These are phyloP conservation scores for Lateolabrax maculatus DNA, from an alignment of 2,797 vertebrate species.

Conservation along the genomic window DNA sequence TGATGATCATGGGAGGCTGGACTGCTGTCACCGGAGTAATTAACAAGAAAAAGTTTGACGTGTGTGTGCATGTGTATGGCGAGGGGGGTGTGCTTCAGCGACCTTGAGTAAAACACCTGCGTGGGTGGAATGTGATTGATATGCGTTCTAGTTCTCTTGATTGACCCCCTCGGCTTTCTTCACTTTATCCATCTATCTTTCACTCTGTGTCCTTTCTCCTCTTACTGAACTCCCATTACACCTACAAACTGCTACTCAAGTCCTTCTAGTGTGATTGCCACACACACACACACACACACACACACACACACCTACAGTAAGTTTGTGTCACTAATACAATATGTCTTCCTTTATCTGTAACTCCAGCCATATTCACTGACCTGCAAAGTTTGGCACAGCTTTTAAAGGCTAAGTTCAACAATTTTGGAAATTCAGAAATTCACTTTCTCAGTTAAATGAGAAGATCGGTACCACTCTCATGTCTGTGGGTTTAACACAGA, in stretches of 20 bases:
- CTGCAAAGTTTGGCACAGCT: background rate
- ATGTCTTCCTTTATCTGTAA: background rate
- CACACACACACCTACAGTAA: constrained; percentile 5
- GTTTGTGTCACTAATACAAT: background rate
- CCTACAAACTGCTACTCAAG: constrained; percentile 3
- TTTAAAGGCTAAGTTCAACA: background rate
- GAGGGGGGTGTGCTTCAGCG: constrained; percentile 26
- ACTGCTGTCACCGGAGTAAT: constrained; percentile 64
- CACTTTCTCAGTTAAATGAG: background rate
- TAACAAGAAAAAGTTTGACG: constrained; percentile 60
- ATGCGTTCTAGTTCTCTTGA: constrained; percentile 60
- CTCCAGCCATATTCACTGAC: background rate
- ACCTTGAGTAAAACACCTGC: constrained; percentile 78
- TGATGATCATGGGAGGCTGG: constrained; percentile 45
- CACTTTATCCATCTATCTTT: constrained; percentile 57
- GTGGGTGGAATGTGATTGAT: constrained; percentile 75
- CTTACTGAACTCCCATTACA: constrained; percentile 34
- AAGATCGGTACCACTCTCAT: background rate
- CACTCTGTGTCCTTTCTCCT: constrained; percentile 52
- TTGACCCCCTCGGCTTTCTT: constrained; percentile 53
- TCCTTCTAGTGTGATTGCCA: background rate
- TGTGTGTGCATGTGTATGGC: constrained; percentile 6
- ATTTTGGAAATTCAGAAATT: background rate
- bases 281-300: background rate
- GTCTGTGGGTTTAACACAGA: background rate